Percentiles rank a stretch among this genome's conserved stretches.
Conservation (phyloP, 2,113 vertebrate genomes). For the Erinaceus europaeus region DNA sequence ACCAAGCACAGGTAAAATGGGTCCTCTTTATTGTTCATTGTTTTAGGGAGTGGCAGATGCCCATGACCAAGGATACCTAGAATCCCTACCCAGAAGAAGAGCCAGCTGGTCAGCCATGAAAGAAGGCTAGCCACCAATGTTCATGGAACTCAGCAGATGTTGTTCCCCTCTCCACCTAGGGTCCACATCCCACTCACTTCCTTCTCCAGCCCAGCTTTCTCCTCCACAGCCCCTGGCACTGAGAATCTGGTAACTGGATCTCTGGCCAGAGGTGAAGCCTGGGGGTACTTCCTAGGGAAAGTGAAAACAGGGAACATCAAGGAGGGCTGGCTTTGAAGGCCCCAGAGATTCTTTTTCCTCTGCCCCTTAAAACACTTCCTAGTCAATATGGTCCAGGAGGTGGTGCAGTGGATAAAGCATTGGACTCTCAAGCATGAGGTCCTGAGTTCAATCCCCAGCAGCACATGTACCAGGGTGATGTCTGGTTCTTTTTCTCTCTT, state of each 20-base stretch:
- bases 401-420: too few relatives aligned
- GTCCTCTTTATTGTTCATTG: too few relatives aligned
- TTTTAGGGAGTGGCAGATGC: too few relatives aligned
- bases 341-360: slow-evolving; percentile 28
- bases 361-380: slow-evolving; percentile 20
- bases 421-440: too few relatives aligned
- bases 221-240: neutral
- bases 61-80: too few relatives aligned
- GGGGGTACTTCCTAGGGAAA: neutral
- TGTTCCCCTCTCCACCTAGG: neutral
- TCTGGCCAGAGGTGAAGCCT: neutral
- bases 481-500: too few relatives aligned
- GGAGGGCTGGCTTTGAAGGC: neutral
- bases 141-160: too few relatives aligned
- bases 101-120: neutral
- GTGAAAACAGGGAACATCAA: accelerated
- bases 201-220: neutral
- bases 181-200: neutral
- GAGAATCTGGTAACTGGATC: neutral
- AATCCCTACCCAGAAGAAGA: neutral
- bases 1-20: neutral
- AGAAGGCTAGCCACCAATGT: too few relatives aligned
- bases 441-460: too few relatives aligned
- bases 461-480: too few relatives aligned
- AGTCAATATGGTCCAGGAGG: too few relatives aligned